Evolutionary conservation across 2,888 invertebrate species (phyloP).

Genomic region (Alloplasta piceator): DNA sequence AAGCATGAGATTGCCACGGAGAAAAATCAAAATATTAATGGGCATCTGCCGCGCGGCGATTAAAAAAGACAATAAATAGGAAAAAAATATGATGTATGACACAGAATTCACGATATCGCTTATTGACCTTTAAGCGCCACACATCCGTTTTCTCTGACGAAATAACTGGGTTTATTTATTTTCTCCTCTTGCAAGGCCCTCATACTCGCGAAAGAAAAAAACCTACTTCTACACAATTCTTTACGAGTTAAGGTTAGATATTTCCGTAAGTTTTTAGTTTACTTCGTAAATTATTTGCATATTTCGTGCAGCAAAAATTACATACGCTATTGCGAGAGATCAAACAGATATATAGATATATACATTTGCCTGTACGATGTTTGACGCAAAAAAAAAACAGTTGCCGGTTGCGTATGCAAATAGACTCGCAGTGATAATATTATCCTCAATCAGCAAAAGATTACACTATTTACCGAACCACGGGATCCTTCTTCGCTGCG

Average conservation of each 20-base stretch:
- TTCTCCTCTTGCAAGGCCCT: neutral
- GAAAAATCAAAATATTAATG: constrained; percentile 69
- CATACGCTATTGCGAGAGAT: too few relatives aligned
- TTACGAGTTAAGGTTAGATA: neutral
- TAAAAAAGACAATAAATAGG: constrained; percentile 10
- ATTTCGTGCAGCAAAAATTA: too few relatives aligned
- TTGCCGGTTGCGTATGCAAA: neutral
- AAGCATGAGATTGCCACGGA: constrained; percentile 71
- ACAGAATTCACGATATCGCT: constrained; percentile 46
- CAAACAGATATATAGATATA: neutral
- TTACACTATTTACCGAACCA: neutral
- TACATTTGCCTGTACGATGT: neutral
- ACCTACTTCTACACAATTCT: neutral
- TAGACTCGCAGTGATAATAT: neutral
- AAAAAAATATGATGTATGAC: constrained; percentile 40
- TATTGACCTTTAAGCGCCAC: constrained; percentile 15
- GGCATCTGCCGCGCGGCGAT: neutral
- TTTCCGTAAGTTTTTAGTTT: neutral
- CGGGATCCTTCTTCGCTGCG: neutral
- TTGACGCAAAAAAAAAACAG: neutral
- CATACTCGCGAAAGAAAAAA: neutral
- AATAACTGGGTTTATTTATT: constrained; percentile 5
- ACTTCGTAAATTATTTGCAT: neutral
- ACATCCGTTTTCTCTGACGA: neutral
- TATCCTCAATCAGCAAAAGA: neutral